Evolutionary conservation across 2,113 vertebrate species (phyloP).

Genomic region (Plecotus auritus): DNA sequence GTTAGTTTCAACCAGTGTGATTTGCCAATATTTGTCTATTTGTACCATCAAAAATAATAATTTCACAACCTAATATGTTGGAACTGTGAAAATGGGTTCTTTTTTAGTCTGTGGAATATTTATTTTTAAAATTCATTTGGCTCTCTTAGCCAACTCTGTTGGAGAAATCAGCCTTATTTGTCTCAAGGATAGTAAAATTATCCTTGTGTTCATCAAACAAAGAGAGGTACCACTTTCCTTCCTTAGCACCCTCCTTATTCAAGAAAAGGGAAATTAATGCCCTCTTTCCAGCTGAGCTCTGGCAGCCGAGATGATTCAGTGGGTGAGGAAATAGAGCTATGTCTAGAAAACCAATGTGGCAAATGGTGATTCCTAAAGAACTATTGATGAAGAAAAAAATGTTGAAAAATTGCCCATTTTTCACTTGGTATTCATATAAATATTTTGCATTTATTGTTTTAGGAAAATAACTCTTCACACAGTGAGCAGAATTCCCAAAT

Average conservation of each 20-base stretch:
- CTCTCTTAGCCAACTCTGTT: not conserved
- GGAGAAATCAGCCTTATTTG: not conserved
- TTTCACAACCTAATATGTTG: not conserved
- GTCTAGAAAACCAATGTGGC: not conserved
- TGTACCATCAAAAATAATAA: not conserved
- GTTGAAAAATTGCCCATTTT: conserved; percentile 8
- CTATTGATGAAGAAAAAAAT: not conserved
- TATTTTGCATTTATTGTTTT: conserved; percentile 57
- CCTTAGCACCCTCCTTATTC: not conserved
- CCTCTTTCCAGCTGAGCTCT: not conserved
- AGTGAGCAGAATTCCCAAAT: conserved; percentile 72
- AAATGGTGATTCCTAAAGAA: conserved; percentile 13
- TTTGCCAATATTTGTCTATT: not conserved
- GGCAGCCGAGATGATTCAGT: not conserved
- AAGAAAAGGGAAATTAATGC: not conserved
- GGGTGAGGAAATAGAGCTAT: not conserved
- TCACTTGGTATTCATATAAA: conserved; percentile 39
- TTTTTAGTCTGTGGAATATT: not conserved
- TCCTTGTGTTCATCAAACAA: not conserved
- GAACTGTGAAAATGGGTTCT: not conserved
- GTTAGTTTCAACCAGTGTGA: not conserved
- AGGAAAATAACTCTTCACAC: conserved; percentile 75
- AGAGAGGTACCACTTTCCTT: not conserved
- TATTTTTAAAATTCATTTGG: not conserved
- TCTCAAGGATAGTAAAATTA: not conserved